Percentiles rank a stretch among this genome's conserved stretches.
These are phyloP conservation scores for Pan troglodytes DNA, from an alignment of 2,113 vertebrate genomes.

Conservation along the genomic window NHGRI_mPanTro3-v2.1_pri NC_072401.2:19806001-19806500, in stretches of 20 bases:
- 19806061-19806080: neutral
- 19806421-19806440: fast-evolving
- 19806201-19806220: neutral
- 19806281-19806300: neutral
- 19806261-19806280: neutral
- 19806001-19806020: neutral
- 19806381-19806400: neutral
- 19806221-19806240: neutral
- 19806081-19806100: neutral
- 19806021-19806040: neutral
- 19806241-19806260: fast-evolving
- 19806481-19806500: neutral
- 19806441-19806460: neutral
- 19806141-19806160: neutral
- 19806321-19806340: neutral
- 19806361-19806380: neutral
- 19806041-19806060: neutral
- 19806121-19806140: neutral
- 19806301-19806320: neutral
- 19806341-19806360: neutral
- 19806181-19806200: neutral
- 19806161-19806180: neutral
- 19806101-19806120: neutral
- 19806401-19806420: neutral
- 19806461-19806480: neutral